These are phyloP conservation scores for Brachionus angularis DNA, from an alignment of 1,140 invertebrate genomes.

Conservation along the genomic window DNA sequence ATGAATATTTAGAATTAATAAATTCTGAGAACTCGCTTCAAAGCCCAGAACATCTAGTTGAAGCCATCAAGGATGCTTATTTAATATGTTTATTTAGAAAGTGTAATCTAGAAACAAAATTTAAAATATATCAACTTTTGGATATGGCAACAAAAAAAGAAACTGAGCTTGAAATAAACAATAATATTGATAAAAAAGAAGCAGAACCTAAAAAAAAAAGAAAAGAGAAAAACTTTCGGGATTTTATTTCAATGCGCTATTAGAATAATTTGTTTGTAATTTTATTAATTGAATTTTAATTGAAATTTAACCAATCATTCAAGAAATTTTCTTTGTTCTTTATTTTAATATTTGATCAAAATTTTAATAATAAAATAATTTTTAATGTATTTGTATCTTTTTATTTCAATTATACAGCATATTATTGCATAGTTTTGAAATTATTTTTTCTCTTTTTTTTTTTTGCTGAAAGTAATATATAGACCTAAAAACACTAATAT, in stretches of 20 bases:
- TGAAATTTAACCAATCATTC: not conserved
- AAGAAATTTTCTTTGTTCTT: not conserved
- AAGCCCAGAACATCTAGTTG: not conserved
- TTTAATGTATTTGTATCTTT: too few species aligned
- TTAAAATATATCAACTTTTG: too few species aligned
- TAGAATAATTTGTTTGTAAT: not conserved
- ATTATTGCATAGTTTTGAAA: too few species aligned
- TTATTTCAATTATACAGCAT: too few species aligned
- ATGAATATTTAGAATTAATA: too few species aligned
- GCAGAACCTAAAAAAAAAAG: not conserved
- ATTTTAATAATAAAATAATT: too few species aligned
- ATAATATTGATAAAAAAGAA: not conserved
- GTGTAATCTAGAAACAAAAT: not conserved
- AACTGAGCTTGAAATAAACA: not conserved
- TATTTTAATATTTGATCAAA: too few species aligned
- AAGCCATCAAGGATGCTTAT: conserved; percentile 16
- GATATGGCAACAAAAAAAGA: too few species aligned
- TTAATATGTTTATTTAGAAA: not conserved
- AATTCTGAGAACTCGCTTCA: too few species aligned
- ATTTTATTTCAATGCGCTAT: conserved; percentile 34
- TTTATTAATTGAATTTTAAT: not conserved
- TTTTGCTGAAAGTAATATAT: too few species aligned
- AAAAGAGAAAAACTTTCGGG: conserved; percentile 22
- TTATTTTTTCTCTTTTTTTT: too few species aligned
- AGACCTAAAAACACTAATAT: too few species aligned